Conservation (phyloP, 2,797 vertebrate species). For the Neosalanx taihuensis region DNA sequence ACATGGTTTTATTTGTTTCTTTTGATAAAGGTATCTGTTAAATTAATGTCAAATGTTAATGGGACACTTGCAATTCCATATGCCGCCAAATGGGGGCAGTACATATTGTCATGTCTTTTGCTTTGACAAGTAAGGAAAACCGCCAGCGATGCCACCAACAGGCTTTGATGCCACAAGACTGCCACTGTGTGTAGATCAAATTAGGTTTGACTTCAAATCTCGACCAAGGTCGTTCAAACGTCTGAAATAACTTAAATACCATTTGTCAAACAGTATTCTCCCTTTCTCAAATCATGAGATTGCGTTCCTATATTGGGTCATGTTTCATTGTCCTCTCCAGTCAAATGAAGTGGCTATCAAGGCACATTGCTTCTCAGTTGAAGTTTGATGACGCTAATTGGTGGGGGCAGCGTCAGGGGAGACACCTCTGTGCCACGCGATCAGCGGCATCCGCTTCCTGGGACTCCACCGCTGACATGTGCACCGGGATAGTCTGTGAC, state of each 20-base stretch:
- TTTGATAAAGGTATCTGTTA: too few species aligned
- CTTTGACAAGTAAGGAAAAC: neutral
- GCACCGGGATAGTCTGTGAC: conserved; percentile 60
- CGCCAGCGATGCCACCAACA: neutral
- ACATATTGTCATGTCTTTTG: neutral
- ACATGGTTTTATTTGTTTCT: too few species aligned
- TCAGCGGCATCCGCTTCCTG: conserved; percentile 64
- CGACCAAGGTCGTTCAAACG: neutral
- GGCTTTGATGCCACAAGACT: too few species aligned
- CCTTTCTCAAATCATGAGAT: too few species aligned
- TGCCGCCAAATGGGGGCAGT: conserved; percentile 19
- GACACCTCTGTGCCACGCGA: conserved; percentile 52
- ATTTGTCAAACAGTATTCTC: neutral
- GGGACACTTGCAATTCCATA: neutral
- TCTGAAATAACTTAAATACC: neutral
- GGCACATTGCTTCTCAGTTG: conserved; percentile 43
- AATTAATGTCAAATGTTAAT: too few species aligned
- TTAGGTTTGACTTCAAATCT: neutral
- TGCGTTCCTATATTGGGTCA: neutral
- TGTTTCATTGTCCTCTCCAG: conserved; percentile 27
- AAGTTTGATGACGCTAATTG: conserved; percentile 55
- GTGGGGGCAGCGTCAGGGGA: conserved; percentile 59
- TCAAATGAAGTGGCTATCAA: conserved; percentile 40
- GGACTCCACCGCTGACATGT: conserved; percentile 44
- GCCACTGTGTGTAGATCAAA: neutral